phyloP scores from a whole-genome alignment of 2,888 invertebrate genomes.

The Scaptomyza caliginosa region DNA sequence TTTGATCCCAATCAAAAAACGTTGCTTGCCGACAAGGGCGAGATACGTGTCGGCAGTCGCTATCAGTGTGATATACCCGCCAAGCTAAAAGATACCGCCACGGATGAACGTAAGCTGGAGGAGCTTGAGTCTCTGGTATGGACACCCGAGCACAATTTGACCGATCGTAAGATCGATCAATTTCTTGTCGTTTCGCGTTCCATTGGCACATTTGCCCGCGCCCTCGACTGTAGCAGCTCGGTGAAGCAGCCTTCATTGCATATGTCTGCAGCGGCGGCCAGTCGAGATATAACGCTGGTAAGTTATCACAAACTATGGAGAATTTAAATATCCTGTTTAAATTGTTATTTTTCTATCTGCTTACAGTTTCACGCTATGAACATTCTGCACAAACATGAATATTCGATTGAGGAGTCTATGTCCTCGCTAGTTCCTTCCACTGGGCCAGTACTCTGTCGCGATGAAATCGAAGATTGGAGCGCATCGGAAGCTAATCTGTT shows the following conservation, averaged over 20 bases:
- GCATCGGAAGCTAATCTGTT: conserved; percentile 99
- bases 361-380: conserved; percentile 98
- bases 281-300: conserved; percentile 97
- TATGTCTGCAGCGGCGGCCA: conserved; percentile 99
- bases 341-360: not conserved
- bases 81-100: conserved; percentile 90
- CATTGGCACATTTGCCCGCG: conserved; percentile 99
- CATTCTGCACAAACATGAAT: conserved; percentile 95
- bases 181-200: conserved; percentile 97
- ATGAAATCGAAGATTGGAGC: conserved; percentile 99
- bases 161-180: conserved; percentile 99
- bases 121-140: conserved; percentile 96
- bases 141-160: conserved; percentile 95
- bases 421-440: conserved; percentile 96
- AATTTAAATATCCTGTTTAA: not conserved
- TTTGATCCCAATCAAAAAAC: conserved; percentile 99
- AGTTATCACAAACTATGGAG: conserved; percentile 23
- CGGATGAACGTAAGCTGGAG: conserved; percentile 87
- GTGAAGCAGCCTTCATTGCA: conserved; percentile 99
- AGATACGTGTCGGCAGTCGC: conserved; percentile 95
- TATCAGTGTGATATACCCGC: conserved; percentile 98
- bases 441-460: conserved; percentile 97
- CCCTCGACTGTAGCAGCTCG: conserved; percentile 98
- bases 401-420: conserved; percentile 95
- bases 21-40: conserved; percentile 98